A percentile compares a stretch with the other conserved stretches of the same genome.
These are phyloP conservation scores for Antedon mediterranea DNA, from an alignment of 53 echinoderm and acorn worm species.

Conservation along the genomic window DNA sequence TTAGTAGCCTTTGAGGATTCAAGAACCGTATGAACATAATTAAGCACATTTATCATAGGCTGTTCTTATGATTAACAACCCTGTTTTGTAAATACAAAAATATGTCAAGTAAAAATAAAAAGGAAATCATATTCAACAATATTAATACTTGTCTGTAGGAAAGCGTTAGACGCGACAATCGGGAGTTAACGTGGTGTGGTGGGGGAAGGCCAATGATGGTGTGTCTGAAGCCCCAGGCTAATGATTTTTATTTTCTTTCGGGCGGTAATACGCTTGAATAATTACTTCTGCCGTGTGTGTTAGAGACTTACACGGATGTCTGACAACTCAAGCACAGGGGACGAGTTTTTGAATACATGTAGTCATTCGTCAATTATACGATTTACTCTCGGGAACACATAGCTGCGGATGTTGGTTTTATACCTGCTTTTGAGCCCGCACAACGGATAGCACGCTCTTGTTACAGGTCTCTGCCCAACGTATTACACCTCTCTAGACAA, in stretches of 20 bases:
- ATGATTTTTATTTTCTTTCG: background rate
- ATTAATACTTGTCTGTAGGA: background rate
- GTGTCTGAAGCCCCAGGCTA: background rate
- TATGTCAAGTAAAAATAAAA: no score
- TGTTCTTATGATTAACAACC: background rate
- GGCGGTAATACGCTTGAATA: background rate
- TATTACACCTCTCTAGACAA: background rate
- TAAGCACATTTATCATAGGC: background rate
- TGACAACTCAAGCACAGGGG: background rate
- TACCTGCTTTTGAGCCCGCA: background rate
- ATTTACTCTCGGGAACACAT: background rate
- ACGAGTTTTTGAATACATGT: background rate
- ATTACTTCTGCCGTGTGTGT: background rate
- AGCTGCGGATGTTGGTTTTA: background rate
- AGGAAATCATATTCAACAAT: background rate
- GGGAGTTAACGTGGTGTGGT: background rate
- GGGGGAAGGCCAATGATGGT: background rate
- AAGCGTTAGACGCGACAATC: background rate
- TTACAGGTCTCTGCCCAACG: background rate
- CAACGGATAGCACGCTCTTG: background rate
- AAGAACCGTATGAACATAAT: background rate
- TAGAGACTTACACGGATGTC: constrained; percentile 1
- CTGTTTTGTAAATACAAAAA: no score
- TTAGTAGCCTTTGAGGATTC: background rate
- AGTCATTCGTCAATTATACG: background rate